Evolutionary conservation across 2,113 vertebrate species (phyloP), one percentile per base, ranked within the genome.

Genomic region (Poecile atricapillus): DNA sequence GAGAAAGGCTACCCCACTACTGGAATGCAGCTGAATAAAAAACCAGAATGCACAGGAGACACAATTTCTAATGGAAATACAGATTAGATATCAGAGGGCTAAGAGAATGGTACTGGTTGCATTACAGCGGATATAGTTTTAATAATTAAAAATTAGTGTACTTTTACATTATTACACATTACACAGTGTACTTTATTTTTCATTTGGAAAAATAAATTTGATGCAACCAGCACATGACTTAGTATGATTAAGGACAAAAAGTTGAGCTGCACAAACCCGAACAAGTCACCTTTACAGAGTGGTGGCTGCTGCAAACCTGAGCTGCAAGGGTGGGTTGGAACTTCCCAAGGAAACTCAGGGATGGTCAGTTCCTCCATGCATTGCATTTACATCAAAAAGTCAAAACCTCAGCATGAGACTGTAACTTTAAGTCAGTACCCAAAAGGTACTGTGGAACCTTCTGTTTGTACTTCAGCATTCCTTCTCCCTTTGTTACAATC

Each of bases 211-310:
- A 79, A 73, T 5, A 74, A 80, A 56, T 56, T 30, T 64, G 37
- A 83, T 63, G 62, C 0, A 2, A 80, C 15, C n/a, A 60, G 33
- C n/a, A 76, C 0, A 0, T n/a, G 30, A 59, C 20, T 47, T 53
- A 56, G 28, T 70, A 53, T 0, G 2, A 70, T 13, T 33, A 20
- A 67, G 75, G 73, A 56, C 43, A 77, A 58, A 62, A 87, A 19
- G 33, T 0, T 70, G 52, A 71, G 13, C 33, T 63, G 27, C 9
- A 31, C 35, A 39, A 28, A 59, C 33, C 49, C 46, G 25, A 43
- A 43, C 6, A 3, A 74, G 53, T 30, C 63, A 55, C 25, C 19
- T 64, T 52, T 31, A 59, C 28, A 50, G 15, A 37, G 39, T 3
- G 27, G 41, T 30, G 60, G 43, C 50, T 77, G 55, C 43, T 39